A percentile compares a stretch with the other conserved stretches of the same genome.
Evolutionary conservation across 2,113 vertebrate genomes (phyloP).

Genomic region (Toxostoma redivivum): DNA sequence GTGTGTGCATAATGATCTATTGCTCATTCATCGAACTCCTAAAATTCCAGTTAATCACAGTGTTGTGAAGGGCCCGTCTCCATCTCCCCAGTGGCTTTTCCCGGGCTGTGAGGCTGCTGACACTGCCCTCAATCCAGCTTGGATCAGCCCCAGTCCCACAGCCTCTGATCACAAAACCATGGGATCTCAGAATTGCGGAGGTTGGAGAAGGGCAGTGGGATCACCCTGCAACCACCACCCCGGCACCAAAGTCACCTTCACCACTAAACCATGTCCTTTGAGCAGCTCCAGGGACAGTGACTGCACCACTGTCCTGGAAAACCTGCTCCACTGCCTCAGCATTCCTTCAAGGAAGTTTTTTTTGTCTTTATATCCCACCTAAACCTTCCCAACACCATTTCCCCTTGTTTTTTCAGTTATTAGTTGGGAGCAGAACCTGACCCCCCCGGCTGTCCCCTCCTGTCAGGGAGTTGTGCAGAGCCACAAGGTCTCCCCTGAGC

Average conservation of each 20-base stretch:
- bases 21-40: background rate
- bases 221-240: background rate
- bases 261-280: background rate
- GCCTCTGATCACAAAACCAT: background rate
- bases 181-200: no score
- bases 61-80: background rate
- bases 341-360: background rate
- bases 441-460: no score
- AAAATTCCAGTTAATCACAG: background rate
- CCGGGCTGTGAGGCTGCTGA: background rate
- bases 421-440: background rate
- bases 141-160: background rate
- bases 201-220: background rate
- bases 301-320: no score
- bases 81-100: background rate
- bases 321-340: background rate
- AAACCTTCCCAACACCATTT: background rate
- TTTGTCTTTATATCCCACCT: no score
- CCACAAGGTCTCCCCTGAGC: background rate
- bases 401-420: background rate
- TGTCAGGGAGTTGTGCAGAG: no score
- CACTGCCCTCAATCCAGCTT: background rate
- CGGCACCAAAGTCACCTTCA: accelerated
- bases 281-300: background rate
- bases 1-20: background rate